Base-by-base conservation (phyloP, 2,797 vertebrate genomes). In the Coluber constrictor region DNA sequence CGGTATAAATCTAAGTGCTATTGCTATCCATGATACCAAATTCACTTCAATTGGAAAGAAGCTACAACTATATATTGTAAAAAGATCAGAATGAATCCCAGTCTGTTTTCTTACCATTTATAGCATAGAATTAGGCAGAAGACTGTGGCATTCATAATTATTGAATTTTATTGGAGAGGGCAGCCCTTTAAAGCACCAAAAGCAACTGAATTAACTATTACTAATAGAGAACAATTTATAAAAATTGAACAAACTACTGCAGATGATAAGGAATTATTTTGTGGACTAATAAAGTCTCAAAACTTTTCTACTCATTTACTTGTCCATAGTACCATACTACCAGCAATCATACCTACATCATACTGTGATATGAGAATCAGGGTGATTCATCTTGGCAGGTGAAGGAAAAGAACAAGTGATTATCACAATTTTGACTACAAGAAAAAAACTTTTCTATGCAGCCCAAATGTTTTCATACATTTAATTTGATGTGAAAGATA, bases 241-340 rank as follows among this genome's bases (percentile, higher is more conserved):
- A 94, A 90, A 25, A 54, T 13, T 51, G 94, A 93, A 94, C 0
- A 3, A 29, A 90, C 93, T 93, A 95, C 60, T 89, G 83, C 20
- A 95, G 90, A 93, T 90, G 90, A 86, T 90, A 63, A 29, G 25
- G 92, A 90, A 93, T 93, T 25, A 1, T 94, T 94, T 92, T 9
- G 27, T 87, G 93, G 59, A 37, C 37, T 16, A 96, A 96, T 94
- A 94, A 97, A 97, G 97, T 94, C 92, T 89, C 32, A n/a, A 94
- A 96, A 95, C 91, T 96, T 96, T 91, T 93, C 92, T 90, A 94
- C 89, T 95, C 95, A 96, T 94, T 97, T 93, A 96, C 23, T 90
- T 93, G 83, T 93, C 59, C 88, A 51, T 47, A 70, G 90, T 93
- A 92, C 95, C 93, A 95, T 83, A 37, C n/a, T 0, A 20, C 15